Conservation (phyloP, 2,888 invertebrate species). For the Atrina japonica region DNA sequence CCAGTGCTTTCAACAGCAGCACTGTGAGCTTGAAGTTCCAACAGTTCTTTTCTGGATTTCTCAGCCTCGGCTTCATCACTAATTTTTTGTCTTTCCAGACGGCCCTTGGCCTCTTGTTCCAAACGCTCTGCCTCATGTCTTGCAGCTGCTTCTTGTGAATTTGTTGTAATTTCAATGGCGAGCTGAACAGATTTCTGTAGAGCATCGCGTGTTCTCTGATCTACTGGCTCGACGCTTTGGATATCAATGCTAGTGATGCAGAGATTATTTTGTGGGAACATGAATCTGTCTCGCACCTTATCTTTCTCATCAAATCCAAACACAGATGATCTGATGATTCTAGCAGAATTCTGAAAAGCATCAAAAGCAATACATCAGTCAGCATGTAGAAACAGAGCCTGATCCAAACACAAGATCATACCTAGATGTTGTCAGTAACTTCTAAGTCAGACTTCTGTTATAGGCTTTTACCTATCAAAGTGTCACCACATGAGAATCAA, state of each 20-base stretch:
- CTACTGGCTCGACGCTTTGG: conserved; percentile 83
- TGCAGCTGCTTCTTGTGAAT: conserved; percentile 82
- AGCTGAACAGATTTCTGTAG: conserved; percentile 83
- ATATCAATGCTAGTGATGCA: conserved; percentile 82
- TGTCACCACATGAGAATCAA: too few species aligned
- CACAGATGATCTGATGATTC: conserved; percentile 82
- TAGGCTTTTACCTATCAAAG: too few species aligned
- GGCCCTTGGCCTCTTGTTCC: conserved; percentile 82
- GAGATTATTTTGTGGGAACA: conserved; percentile 82
- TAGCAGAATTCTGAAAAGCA: conserved; percentile 81
- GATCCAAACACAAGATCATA: not conserved
- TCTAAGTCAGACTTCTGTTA: too few species aligned
- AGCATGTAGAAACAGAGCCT: not conserved
- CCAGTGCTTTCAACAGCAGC: conserved; percentile 82
- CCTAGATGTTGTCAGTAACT: too few species aligned
- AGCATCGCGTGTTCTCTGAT: conserved; percentile 82
- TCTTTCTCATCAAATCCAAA: conserved; percentile 81
- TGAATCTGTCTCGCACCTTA: conserved; percentile 80
- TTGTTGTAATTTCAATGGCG: conserved; percentile 83
- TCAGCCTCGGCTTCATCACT: conserved; percentile 82
- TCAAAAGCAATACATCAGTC: not conserved
- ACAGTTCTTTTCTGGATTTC: conserved; percentile 79
- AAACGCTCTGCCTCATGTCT: conserved; percentile 82
- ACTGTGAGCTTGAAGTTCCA: conserved; percentile 81
- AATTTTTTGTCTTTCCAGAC: conserved; percentile 82